Percentiles rank a stretch among this genome's conserved stretches.
Evolutionary conservation across 2,113 vertebrate species (phyloP).

Genomic region (Crotophaga sulcirostris): DNA sequence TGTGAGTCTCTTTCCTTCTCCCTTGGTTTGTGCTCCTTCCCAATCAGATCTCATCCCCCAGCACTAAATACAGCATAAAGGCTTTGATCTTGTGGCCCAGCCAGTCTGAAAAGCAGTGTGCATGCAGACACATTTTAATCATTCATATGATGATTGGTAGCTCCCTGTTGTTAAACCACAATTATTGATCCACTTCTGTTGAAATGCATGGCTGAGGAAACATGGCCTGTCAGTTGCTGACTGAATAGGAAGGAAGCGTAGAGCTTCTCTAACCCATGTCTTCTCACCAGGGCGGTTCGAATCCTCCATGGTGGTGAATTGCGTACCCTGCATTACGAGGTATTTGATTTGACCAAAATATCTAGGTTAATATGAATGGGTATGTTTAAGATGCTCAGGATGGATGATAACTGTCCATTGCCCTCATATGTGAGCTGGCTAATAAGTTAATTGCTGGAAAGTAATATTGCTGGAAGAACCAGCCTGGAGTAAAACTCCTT

Average conservation of each 20-base stretch:
- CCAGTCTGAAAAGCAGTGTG: constrained; percentile 53
- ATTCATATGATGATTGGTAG: constrained; percentile 66
- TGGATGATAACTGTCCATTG: constrained; percentile 47
- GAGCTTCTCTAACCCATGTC: constrained; percentile 50
- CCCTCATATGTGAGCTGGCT: constrained; percentile 27
- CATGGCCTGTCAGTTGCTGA: constrained; percentile 35
- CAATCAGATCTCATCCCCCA: not conserved
- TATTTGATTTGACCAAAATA: constrained; percentile 60
- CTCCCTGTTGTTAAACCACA: constrained; percentile 73
- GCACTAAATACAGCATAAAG: not conserved
- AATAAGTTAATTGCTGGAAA: constrained; percentile 30
- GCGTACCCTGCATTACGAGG: constrained; percentile 29
- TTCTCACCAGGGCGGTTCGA: constrained; percentile 48
- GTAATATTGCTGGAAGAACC: constrained; percentile 34
- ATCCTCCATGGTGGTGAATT: constrained; percentile 41
- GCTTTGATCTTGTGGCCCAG: constrained; percentile 44
- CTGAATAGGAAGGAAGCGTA: constrained; percentile 55
- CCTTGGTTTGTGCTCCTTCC: not conserved
- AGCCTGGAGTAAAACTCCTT: constrained; percentile 35
- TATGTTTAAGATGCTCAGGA: constrained; percentile 62
- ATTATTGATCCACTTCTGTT: constrained; percentile 71
- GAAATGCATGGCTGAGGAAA: constrained; percentile 64
- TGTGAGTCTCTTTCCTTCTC: not conserved
- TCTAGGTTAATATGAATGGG: constrained; percentile 21
- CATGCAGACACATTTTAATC: constrained; percentile 63